phyloP scores from a whole-genome alignment of 2,888 invertebrate species.

The Agrenia bidenticulata region DNA sequence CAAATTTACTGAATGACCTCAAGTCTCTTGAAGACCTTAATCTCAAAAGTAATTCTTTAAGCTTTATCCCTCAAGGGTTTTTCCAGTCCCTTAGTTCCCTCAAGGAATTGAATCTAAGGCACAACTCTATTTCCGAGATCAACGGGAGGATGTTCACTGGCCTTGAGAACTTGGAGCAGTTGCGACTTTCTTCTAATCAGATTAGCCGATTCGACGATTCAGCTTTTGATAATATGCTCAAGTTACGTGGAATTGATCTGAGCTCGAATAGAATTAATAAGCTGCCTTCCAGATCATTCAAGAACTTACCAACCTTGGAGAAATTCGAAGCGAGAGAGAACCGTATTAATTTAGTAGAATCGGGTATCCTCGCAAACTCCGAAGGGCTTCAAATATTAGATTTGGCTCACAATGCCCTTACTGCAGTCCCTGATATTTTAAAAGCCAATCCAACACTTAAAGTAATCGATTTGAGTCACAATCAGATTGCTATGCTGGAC shows the following conservation, averaged over 20 bases:
- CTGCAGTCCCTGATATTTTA: constrained; percentile 70
- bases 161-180: constrained; percentile 44
- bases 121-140: constrained; percentile 46
- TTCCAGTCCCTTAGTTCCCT: constrained; percentile 42
- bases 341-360: constrained; percentile 69
- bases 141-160: constrained; percentile 41
- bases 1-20: constrained; percentile 43
- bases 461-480: constrained; percentile 74
- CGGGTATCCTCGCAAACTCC: constrained; percentile 64
- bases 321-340: constrained; percentile 76
- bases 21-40: constrained; percentile 48
- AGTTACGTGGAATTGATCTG: constrained; percentile 72
- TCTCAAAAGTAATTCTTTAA: constrained; percentile 52
- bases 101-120: constrained; percentile 48
- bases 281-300: constrained; percentile 64
- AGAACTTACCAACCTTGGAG: constrained; percentile 65
- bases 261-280: constrained; percentile 72
- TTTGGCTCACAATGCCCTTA: constrained; percentile 74
- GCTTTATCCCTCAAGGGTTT: constrained; percentile 42
- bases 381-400: constrained; percentile 72
- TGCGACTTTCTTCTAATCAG: constrained; percentile 73
- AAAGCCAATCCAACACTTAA: constrained; percentile 69
- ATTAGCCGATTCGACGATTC: constrained; percentile 69
- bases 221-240: constrained; percentile 68
- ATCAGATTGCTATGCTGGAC: constrained; percentile 70